These are phyloP conservation scores for Drosophila ambigua DNA, from an alignment of 1,140 invertebrate genomes.

Conservation along the genomic window DNA sequence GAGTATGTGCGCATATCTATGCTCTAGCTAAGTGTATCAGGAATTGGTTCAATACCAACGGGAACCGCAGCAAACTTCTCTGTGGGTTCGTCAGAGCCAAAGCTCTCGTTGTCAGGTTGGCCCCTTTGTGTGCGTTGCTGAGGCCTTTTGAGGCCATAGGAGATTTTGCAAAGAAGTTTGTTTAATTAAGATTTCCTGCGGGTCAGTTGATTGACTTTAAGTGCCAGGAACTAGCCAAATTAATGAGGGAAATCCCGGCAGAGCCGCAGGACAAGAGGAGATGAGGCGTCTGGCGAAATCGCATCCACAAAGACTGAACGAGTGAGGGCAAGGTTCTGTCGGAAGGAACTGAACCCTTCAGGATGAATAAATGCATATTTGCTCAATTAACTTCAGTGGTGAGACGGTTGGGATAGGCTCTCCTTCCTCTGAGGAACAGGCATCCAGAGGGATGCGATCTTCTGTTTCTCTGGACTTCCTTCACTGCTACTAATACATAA, in stretches of 20 bases:
- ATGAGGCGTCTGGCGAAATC: constrained; percentile 10
- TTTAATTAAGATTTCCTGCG: constrained; percentile 79
- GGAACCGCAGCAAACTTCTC: constrained; percentile 20
- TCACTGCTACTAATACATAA: no score
- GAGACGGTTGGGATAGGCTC: no score
- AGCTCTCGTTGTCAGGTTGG: not conserved
- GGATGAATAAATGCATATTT: constrained; percentile 28
- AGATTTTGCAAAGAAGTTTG: constrained; percentile 74
- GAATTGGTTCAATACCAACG: constrained; percentile 63
- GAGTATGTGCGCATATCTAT: constrained; percentile 5
- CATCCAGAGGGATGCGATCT: no score
- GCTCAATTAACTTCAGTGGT: constrained; percentile 2
- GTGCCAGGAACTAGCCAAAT: constrained; percentile 41
- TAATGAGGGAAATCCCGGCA: constrained; percentile 19
- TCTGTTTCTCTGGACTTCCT: no score
- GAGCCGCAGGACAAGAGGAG: not conserved
- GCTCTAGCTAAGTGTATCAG: constrained; percentile 41
- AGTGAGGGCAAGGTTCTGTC: not conserved
- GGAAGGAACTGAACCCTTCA: not conserved
- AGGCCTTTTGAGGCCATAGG: constrained; percentile 49
- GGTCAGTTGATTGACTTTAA: constrained; percentile 53
- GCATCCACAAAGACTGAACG: not conserved
- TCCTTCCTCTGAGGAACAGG: no score
- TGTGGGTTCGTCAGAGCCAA: constrained; percentile 16
- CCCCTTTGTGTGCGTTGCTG: constrained; percentile 19